Evolutionary conservation across 2,888 invertebrate genomes (phyloP).

Genomic region (Graphium colonna): DNA sequence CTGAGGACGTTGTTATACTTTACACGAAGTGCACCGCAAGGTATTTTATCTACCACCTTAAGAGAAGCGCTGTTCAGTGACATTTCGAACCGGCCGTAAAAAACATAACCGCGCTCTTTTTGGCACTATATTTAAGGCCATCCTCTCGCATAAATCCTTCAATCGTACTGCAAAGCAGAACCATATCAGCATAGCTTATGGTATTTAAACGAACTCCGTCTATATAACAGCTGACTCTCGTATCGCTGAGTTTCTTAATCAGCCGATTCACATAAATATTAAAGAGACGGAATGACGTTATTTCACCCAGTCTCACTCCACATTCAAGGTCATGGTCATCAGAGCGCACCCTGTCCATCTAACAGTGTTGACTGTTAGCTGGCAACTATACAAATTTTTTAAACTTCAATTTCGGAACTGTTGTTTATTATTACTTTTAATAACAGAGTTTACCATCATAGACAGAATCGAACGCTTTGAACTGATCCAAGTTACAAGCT

Average conservation of each 20-base stretch:
- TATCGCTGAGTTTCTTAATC: not conserved
- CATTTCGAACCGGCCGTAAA: no score
- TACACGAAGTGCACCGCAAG: no score
- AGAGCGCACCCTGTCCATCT: not conserved
- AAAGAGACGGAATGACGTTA: not conserved
- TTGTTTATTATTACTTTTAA: constrained; percentile 15
- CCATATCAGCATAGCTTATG: no score
- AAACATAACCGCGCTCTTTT: no score
- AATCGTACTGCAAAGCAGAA: no score
- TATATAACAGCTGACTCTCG: no score
- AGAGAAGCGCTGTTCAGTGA: no score
- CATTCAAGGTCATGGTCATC: not conserved
- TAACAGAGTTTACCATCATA: constrained; percentile 23
- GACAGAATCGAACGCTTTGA: constrained; percentile 27
- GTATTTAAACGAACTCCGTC: no score
- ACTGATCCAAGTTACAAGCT: constrained; percentile 24
- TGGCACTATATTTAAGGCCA: no score
- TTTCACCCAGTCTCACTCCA: not conserved
- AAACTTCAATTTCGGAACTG: constrained; percentile 17
- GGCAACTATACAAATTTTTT: constrained; percentile 26
- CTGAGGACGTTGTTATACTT: no score
- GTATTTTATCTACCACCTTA: no score
- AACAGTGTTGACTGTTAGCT: not conserved
- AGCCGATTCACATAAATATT: not conserved
- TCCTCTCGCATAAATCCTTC: no score